phyloP scores from a whole-genome alignment of 2,888 invertebrate genomes.

The Holacanthella duospinosa region DNA sequence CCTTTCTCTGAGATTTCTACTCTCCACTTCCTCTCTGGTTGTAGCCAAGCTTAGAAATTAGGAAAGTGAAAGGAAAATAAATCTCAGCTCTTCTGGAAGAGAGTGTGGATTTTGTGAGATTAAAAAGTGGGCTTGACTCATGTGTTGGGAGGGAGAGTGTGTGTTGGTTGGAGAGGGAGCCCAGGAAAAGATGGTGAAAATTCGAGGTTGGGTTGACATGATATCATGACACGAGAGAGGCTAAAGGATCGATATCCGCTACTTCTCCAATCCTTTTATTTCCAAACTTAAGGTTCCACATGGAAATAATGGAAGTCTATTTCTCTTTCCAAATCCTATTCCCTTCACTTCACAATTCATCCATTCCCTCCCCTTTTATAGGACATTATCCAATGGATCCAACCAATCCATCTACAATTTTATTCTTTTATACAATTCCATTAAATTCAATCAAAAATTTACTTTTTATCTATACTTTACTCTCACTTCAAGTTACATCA shows the following conservation, averaged over 20 bases:
- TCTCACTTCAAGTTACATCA: too few species aligned
- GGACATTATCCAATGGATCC: too few species aligned
- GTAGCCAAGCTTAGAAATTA: background rate
- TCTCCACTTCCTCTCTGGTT: too few species aligned
- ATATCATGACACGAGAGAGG: constrained; percentile 4
- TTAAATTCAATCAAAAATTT: too few species aligned
- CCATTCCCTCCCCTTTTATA: constrained; percentile 16
- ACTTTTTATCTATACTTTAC: too few species aligned
- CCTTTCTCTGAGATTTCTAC: too few species aligned
- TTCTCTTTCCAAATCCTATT: background rate
- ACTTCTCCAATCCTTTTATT: background rate
- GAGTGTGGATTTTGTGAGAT: background rate
- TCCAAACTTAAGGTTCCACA: too few species aligned
- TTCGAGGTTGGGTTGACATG: constrained; percentile 1
- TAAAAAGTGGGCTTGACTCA: background rate
- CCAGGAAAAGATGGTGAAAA: background rate
- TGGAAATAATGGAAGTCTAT: constrained; percentile 4
- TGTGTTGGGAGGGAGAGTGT: background rate
- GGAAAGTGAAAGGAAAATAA: background rate
- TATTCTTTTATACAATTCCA: too few species aligned
- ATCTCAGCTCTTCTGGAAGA: too few species aligned
- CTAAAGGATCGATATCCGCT: background rate
- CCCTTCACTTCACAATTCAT: too few species aligned
- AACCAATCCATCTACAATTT: too few species aligned
- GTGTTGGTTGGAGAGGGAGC: background rate